A percentile compares a stretch with the other conserved stretches of the same genome.
phyloP scores from a whole-genome alignment of 1,140 invertebrate genomes.

The Augochlora pura region DNA sequence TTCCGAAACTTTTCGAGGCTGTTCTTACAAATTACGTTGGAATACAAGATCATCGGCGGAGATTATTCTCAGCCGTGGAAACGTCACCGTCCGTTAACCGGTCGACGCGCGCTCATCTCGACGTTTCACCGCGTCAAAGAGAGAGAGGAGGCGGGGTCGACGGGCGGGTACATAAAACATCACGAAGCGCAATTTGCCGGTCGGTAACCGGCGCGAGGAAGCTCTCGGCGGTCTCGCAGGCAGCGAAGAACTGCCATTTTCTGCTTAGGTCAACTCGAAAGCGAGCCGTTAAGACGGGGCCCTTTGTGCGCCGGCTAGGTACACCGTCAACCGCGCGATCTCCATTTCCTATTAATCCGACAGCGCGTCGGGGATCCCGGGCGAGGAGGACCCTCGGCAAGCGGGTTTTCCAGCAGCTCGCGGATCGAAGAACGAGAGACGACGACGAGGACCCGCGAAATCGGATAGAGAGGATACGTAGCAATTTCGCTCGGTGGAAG shows the following conservation, averaged over 20 bases:
- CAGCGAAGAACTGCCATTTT: slow-evolving; percentile 65
- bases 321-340: slow-evolving; percentile 34
- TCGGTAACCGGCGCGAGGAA: not conserved
- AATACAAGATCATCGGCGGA: too few relatives aligned
- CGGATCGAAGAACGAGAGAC: not conserved
- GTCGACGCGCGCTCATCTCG: not conserved
- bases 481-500: slow-evolving; percentile 52
- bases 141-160: not conserved
- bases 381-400: too few relatives aligned
- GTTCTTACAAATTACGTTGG: too few relatives aligned
- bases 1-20: too few relatives aligned
- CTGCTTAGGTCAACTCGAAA: slow-evolving; percentile 71
- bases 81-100: not conserved
- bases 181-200: slow-evolving; percentile 53
- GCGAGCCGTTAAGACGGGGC: slow-evolving; percentile 29
- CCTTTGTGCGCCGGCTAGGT: slow-evolving; percentile 44
- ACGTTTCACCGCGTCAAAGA: not conserved
- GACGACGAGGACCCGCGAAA: slow-evolving; percentile 17
- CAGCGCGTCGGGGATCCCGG: not conserved
- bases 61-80: too few relatives aligned
- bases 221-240: slow-evolving; percentile 34
- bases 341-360: slow-evolving; percentile 64
- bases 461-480: slow-evolving; percentile 51
- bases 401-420: not conserved
- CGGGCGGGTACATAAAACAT: slow-evolving; percentile 51